phyloP scores from a whole-genome alignment of 2,113 vertebrate species.

The Xyliphius kryptos region DNA sequence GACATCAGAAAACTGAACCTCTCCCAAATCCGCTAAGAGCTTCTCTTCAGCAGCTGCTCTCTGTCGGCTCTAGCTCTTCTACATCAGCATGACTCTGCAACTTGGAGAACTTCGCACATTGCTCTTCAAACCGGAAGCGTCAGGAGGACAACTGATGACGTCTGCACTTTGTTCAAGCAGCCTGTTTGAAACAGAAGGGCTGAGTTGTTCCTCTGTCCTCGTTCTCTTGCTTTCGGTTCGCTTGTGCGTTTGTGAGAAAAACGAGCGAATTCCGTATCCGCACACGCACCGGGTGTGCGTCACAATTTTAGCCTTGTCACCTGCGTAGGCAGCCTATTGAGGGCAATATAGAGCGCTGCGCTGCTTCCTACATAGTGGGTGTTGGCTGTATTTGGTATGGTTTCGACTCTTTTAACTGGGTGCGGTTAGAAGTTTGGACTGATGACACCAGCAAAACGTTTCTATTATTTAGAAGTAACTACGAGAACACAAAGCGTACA shows the following conservation, averaged over 20 bases:
- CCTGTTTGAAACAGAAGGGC: neutral
- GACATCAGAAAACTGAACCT: neutral
- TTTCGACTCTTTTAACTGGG: neutral
- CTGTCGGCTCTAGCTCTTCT: constrained; percentile 14
- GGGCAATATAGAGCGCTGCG: neutral
- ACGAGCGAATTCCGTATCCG: neutral
- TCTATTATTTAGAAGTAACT: no score
- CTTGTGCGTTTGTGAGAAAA: neutral
- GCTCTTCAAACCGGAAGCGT: neutral
- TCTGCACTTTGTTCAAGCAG: neutral
- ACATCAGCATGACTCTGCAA: constrained; percentile 64
- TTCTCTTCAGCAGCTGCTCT: constrained; percentile 25
- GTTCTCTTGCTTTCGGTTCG: neutral
- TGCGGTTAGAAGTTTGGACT: constrained; percentile 1
- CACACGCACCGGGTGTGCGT: neutral
- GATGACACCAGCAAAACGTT: no score
- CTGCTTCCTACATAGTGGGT: constrained; percentile 1
- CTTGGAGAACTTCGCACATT: constrained; percentile 17
- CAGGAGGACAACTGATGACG: neutral
- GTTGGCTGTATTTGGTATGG: no score
- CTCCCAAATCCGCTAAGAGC: neutral
- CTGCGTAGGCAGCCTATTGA: neutral
- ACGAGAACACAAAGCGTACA: no score
- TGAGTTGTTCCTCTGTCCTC: neutral
- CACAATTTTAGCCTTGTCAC: neutral